phyloP scores from a whole-genome alignment of 2,113 vertebrate species.

The Corynorhinus townsendii region DNA sequence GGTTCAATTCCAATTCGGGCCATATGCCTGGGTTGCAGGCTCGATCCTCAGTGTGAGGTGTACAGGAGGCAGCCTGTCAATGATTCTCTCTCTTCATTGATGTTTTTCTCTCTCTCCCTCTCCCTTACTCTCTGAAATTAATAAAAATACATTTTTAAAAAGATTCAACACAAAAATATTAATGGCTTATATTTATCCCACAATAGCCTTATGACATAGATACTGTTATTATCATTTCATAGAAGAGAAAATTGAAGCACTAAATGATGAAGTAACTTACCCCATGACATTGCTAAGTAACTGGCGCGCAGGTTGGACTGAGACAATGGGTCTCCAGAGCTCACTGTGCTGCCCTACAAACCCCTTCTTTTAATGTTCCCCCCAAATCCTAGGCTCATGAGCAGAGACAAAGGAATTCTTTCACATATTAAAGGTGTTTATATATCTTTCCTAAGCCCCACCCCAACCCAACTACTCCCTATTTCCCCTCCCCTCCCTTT shows the following conservation, averaged over 20 bases:
- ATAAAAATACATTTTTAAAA: no score
- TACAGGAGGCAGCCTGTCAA: no score
- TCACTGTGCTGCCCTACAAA: neutral
- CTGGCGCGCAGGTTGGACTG: neutral
- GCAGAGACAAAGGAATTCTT: constrained; percentile 56
- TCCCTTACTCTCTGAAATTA: no score
- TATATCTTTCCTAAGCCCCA: neutral
- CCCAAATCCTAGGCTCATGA: constrained; percentile 16
- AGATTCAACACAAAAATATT: neutral
- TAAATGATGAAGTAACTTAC: neutral
- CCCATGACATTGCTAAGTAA: neutral
- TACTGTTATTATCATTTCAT: neutral
- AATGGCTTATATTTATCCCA: neutral
- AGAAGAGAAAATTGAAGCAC: neutral
- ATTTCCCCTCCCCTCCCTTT: neutral
- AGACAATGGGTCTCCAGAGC: neutral
- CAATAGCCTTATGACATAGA: neutral
- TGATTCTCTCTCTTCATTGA: no score
- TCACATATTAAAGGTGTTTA: constrained; percentile 26
- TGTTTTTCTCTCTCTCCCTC: no score
- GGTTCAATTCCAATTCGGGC: no score
- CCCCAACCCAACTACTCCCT: no score
- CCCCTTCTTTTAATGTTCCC: neutral
- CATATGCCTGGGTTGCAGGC: no score
- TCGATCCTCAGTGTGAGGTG: no score